Conservation (phyloP, 2,797 vertebrate genomes). For the Mycteria americana region DNA sequence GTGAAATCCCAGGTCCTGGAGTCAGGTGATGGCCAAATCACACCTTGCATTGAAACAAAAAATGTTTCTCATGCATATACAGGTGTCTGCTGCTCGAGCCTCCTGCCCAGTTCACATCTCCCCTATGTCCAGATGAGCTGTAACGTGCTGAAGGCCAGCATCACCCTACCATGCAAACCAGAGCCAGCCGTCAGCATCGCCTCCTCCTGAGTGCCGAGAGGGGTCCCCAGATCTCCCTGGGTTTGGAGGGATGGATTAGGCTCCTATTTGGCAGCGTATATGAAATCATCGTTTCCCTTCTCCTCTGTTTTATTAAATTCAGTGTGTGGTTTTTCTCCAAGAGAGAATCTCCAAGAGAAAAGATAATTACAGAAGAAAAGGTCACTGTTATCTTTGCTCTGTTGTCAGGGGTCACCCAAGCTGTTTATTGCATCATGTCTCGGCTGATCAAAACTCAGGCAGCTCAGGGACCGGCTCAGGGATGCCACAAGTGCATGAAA, state of each 20-base stretch:
- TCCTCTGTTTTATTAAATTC: slow-evolving; percentile 70
- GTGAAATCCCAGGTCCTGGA: background rate
- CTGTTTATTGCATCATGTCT: slow-evolving; percentile 25
- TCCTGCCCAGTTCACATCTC: background rate
- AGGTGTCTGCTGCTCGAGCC: background rate
- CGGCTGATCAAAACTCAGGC: background rate
- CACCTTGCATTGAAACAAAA: background rate
- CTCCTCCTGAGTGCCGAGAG: background rate
- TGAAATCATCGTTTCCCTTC: background rate
- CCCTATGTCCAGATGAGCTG: background rate
- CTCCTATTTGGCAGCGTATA: background rate
- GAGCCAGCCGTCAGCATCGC: fast-evolving
- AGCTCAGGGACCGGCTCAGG: background rate
- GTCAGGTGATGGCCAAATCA: background rate
- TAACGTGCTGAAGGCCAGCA: fast-evolving
- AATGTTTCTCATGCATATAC: background rate
- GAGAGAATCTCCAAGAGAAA: too few species aligned
- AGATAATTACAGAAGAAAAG: slow-evolving; percentile 66
- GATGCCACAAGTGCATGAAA: fast-evolving
- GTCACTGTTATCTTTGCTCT: slow-evolving; percentile 6
- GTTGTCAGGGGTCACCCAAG: background rate
- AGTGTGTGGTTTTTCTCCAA: slow-evolving; percentile 62
- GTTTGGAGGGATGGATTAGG: background rate
- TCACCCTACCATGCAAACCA: fast-evolving
- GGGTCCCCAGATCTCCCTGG: background rate